Evolutionary conservation across 1,140 invertebrate species (phyloP), one percentile per base, ranked within the genome.

Genomic region (Zaprionus taronus): DNA sequence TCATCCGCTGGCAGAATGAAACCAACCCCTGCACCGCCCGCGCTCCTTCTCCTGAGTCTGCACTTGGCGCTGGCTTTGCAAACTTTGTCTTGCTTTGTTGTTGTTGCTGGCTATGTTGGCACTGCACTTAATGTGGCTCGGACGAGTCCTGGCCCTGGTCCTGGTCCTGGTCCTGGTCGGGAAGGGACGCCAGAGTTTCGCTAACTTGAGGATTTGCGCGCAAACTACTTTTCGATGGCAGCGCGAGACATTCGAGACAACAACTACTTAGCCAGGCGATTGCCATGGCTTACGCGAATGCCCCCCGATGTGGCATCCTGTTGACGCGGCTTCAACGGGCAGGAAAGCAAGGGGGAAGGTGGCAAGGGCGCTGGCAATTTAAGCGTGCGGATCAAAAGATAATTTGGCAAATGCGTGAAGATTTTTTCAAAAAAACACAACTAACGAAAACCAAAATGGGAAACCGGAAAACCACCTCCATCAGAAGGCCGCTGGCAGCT

Each of bases 381-480:
- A 92, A 83, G 82, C 85, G 76, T 75, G 61, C 79, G 91, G 91
- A 91, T 92, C 87, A 92, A 92, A 92, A 91, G 91, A 92, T 92
- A 90, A 92, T 92, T 92, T 92, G 80, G 72, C 80, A 92, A 79
- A 90, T 92, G 91, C 91, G 87, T 92, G 87, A 92, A 91, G 87
- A 91, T 87, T 90, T 91, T 91, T 79, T 67, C 64, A 72, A 86
- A 70, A 66, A 66, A 64, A 66, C 34, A 22, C 41, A 61, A 55
- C 63, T 53, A 26, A 62, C 6, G 15, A 7, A n/a, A 7, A 64
- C 66, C 66, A 56, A 57, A 70, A 73, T 47, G 31, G 26, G 14
- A 51, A 22, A 38, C 41, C 44, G 12, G 57, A 53, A 55, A 64
- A 62, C 44, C 72, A 67, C 65, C 72, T 41, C 61, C 60, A 63